Evolutionary conservation across 2,888 invertebrate genomes (phyloP).

Genomic region (Eueremaeus valkanovi): DNA sequence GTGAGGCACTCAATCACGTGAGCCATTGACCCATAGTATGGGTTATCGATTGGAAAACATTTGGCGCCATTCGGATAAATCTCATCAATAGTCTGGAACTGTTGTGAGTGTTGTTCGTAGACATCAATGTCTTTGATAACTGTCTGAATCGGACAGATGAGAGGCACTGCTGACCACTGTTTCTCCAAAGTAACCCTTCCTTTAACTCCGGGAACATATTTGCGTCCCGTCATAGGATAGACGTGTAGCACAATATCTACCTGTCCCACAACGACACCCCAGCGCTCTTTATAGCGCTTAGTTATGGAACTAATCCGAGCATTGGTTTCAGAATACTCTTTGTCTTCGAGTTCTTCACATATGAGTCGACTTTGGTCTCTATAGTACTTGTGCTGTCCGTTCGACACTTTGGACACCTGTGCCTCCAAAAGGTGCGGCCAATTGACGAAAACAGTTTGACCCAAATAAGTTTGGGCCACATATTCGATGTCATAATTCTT

Average conservation of each 20-base stretch:
- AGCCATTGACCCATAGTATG: slow-evolving; percentile 75
- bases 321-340: slow-evolving; percentile 39
- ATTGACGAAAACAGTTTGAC: slow-evolving; percentile 70
- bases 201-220: slow-evolving; percentile 55
- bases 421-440: slow-evolving; percentile 94
- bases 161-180: slow-evolving; percentile 63
- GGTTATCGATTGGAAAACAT: slow-evolving; percentile 73
- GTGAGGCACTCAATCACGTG: slow-evolving; percentile 57
- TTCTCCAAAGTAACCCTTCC: slow-evolving; percentile 65
- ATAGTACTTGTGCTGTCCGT: slow-evolving; percentile 53
- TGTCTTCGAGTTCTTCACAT: slow-evolving; percentile 9
- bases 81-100: slow-evolving; percentile 33
- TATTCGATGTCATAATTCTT: slow-evolving; percentile 50
- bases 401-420: slow-evolving; percentile 62
- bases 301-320: slow-evolving; percentile 37
- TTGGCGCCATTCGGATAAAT: slow-evolving; percentile 55
- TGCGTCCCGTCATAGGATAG: slow-evolving; percentile 66
- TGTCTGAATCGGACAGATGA: slow-evolving; percentile 67
- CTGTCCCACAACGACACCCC: slow-evolving; percentile 72
- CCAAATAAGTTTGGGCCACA: slow-evolving; percentile 64
- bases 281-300: slow-evolving; percentile 56
- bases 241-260: slow-evolving; percentile 63
- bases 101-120: slow-evolving; percentile 51
- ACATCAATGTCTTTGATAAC: slow-evolving; percentile 57
- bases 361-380: background rate